These are phyloP conservation scores for Acromyrmex charruanus DNA, from an alignment of 1,140 invertebrate genomes.

Conservation along the genomic window DNA sequence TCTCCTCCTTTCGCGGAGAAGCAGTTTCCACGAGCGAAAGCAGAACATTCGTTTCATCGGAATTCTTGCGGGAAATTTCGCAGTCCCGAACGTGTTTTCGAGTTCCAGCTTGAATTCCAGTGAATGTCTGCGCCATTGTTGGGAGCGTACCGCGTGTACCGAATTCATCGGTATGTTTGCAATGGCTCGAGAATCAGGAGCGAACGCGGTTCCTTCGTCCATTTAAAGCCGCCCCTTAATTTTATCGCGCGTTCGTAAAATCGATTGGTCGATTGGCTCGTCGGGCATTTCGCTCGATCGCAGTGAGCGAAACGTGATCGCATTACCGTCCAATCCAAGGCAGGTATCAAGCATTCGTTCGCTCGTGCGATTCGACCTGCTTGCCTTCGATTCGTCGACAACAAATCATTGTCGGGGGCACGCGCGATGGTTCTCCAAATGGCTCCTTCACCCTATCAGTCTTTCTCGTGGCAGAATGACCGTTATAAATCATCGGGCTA, in stretches of 20 bases:
- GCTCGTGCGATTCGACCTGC: slow-evolving; percentile 39
- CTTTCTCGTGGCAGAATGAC: neutral
- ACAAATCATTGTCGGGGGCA: slow-evolving; percentile 47
- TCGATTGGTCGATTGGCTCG: slow-evolving; percentile 49
- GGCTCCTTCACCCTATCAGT: neutral
- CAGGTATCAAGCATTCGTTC: slow-evolving; percentile 44
- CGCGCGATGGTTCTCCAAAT: slow-evolving; percentile 19
- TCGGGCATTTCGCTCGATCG: slow-evolving; percentile 39
- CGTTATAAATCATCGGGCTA: neutral
- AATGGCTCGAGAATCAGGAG: neutral
- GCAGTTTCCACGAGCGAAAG: slow-evolving; percentile 46
- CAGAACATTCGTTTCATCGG: slow-evolving; percentile 3
- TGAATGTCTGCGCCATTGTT: neutral
- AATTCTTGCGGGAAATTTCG: slow-evolving; percentile 29
- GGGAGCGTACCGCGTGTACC: neutral
- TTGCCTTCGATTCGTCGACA: slow-evolving; percentile 44
- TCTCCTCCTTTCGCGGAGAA: slow-evolving; percentile 22
- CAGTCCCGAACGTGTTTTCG: slow-evolving; percentile 7
- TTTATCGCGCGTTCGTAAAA: slow-evolving; percentile 61
- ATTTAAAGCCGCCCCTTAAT: slow-evolving; percentile 45
- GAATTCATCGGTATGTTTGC: slow-evolving; percentile 9
- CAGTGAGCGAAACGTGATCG: slow-evolving; percentile 51
- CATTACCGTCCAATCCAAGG: slow-evolving; percentile 58
- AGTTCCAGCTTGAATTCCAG: no score
- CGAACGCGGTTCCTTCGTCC: neutral